phyloP scores from a whole-genome alignment of 2,113 vertebrate genomes.

The Polyodon spathula region DNA sequence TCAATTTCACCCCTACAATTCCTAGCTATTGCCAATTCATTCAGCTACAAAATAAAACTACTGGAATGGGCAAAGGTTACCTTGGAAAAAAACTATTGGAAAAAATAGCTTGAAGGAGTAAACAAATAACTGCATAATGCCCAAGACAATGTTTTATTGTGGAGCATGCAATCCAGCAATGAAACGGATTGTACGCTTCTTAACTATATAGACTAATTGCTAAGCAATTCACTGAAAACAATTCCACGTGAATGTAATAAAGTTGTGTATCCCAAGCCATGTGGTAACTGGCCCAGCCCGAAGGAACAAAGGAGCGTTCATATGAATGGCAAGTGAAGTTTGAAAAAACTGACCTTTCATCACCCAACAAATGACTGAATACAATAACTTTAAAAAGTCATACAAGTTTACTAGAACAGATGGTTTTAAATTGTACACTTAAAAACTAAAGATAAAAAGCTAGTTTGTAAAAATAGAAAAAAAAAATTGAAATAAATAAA shows the following conservation, averaged over 20 bases:
- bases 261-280: conserved; percentile 32
- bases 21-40: neutral
- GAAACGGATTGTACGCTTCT: conserved; percentile 41
- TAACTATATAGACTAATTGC: conserved; percentile 46
- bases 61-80: neutral
- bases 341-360: too few relatives aligned
- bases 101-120: neutral
- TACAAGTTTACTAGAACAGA: too few relatives aligned
- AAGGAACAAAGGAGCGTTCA: too few relatives aligned
- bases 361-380: too few relatives aligned
- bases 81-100: neutral
- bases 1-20: neutral
- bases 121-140: conserved; percentile 15
- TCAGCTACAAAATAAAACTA: neutral
- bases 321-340: too few relatives aligned
- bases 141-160: conserved; percentile 7
- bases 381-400: too few relatives aligned
- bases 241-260: conserved; percentile 42
- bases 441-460: too few relatives aligned
- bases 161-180: conserved; percentile 29
- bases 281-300: neutral
- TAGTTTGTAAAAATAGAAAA: too few relatives aligned
- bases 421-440: too few relatives aligned
- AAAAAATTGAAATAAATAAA: too few relatives aligned
- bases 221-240: conserved; percentile 51